Percentiles rank a stretch among this genome's conserved stretches.
These are phyloP conservation scores for Enteromius fasciolatus DNA, from an alignment of 2,797 vertebrate species.

Conservation along the genomic window DNA sequence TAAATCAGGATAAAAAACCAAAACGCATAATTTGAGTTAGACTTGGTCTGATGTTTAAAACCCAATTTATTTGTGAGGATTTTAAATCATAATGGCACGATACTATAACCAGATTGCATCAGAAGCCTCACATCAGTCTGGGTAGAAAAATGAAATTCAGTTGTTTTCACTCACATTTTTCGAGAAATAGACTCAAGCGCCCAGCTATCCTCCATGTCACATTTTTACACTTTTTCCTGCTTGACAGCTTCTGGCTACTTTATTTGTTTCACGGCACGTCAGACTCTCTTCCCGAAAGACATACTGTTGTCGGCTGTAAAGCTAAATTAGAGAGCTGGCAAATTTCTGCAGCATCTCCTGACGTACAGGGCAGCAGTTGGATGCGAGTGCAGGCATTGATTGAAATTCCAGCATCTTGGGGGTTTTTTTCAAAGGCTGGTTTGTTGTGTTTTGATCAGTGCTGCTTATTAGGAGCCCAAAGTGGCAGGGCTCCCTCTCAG, in stretches of 20 bases:
- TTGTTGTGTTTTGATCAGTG: slow-evolving; percentile 68
- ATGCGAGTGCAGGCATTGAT: slow-evolving; percentile 56
- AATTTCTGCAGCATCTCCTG: slow-evolving; percentile 52
- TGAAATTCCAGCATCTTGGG: slow-evolving; percentile 65
- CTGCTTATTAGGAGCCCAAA: slow-evolving; percentile 63
- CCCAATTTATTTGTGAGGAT: not conserved
- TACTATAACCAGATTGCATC: slow-evolving; percentile 5
- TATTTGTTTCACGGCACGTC: slow-evolving; percentile 72
- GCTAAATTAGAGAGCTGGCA: slow-evolving; percentile 72
- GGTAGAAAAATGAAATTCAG: not conserved
- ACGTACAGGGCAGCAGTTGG: slow-evolving; percentile 45
- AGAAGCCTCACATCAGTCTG: not conserved
- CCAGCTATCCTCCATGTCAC: slow-evolving; percentile 6
- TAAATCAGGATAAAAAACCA: slow-evolving; percentile 17
- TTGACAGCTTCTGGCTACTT: slow-evolving; percentile 64
- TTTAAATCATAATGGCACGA: not conserved
- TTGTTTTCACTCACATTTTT: slow-evolving; percentile 24
- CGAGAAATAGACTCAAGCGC: not conserved
- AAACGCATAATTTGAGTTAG: not conserved
- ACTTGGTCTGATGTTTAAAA: not conserved
- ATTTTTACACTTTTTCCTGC: slow-evolving; percentile 31
- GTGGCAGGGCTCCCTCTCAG: slow-evolving; percentile 50
- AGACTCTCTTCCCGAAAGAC: slow-evolving; percentile 69
- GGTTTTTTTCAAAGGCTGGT: slow-evolving; percentile 42
- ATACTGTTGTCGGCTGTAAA: slow-evolving; percentile 65